These are phyloP conservation scores for Lysiphlebus fabarum DNA, from an alignment of 1,140 invertebrate genomes.

Conservation along the genomic window DNA sequence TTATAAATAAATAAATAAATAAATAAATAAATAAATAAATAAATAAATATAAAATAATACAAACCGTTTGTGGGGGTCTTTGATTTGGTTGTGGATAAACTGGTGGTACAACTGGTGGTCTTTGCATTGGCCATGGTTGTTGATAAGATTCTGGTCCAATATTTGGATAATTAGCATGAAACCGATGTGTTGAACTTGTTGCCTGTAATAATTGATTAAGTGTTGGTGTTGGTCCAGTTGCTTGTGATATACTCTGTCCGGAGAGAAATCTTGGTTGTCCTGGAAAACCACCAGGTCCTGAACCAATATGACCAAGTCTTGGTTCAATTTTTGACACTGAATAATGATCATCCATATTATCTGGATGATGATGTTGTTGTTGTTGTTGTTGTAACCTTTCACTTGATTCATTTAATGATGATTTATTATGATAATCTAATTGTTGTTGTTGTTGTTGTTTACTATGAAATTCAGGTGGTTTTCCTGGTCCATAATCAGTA, in stretches of 20 bases:
- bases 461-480: slow-evolving; percentile 28
- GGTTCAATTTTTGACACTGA: slow-evolving; percentile 45
- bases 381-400: too few species aligned
- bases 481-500: too few species aligned
- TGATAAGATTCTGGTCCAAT: slow-evolving; percentile 52
- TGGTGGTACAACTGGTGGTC: slow-evolving; percentile 49
- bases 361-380: slow-evolving; percentile 13
- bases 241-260: slow-evolving; percentile 67
- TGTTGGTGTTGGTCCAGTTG: slow-evolving; percentile 84
- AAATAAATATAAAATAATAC: slow-evolving; percentile 9
- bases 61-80: slow-evolving; percentile 53
- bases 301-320: slow-evolving; percentile 35
- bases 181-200: slow-evolving; percentile 62
- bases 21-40: neutral
- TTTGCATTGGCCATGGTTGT: slow-evolving; percentile 53
- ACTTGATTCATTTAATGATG: slow-evolving; percentile 33
- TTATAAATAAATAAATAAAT: neutral
- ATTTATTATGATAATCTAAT: slow-evolving; percentile 39
- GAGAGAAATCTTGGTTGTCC: slow-evolving; percentile 57
- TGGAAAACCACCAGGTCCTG: slow-evolving; percentile 39
- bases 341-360: slow-evolving; percentile 49
- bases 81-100: slow-evolving; percentile 50
- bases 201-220: slow-evolving; percentile 85
- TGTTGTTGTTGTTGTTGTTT: slow-evolving; percentile 26
- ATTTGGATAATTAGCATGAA: slow-evolving; percentile 55